Evolutionary conservation across 2,113 vertebrate genomes (phyloP).

Genomic region (Apteryx mantelli): DNA sequence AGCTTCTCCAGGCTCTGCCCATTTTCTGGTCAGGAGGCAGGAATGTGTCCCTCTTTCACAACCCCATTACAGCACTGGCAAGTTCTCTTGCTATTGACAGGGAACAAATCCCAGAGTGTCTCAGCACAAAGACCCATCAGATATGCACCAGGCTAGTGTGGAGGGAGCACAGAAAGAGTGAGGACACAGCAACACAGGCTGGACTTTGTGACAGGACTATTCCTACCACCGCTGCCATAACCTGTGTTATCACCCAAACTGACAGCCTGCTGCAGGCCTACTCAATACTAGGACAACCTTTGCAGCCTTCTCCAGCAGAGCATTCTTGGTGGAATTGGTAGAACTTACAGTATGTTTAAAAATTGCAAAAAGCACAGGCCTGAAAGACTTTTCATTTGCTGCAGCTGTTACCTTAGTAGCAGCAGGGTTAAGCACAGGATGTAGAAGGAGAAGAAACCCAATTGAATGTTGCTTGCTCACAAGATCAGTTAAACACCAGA

Average conservation of each 20-base stretch:
- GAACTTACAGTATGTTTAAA: neutral
- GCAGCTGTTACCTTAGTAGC: neutral
- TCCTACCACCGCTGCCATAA: neutral
- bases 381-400: neutral
- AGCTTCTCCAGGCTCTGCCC: neutral
- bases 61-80: neutral
- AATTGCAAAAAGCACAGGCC: neutral
- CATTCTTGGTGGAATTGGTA: neutral
- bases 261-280: neutral
- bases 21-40: neutral
- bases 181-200: neutral
- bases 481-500: neutral
- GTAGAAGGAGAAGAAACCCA: neutral
- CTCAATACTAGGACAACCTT: neutral
- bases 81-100: neutral
- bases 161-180: neutral
- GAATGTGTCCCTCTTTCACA: neutral
- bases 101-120: neutral
- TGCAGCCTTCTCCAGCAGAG: neutral
- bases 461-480: neutral
- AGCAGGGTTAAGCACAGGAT: neutral
- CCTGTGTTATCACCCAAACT: neutral
- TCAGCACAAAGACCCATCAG: neutral
- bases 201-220: neutral
- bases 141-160: fast-evolving